Base-by-base conservation (phyloP, 2,797 vertebrate genomes). In the Antrozous pallidus region DNA sequence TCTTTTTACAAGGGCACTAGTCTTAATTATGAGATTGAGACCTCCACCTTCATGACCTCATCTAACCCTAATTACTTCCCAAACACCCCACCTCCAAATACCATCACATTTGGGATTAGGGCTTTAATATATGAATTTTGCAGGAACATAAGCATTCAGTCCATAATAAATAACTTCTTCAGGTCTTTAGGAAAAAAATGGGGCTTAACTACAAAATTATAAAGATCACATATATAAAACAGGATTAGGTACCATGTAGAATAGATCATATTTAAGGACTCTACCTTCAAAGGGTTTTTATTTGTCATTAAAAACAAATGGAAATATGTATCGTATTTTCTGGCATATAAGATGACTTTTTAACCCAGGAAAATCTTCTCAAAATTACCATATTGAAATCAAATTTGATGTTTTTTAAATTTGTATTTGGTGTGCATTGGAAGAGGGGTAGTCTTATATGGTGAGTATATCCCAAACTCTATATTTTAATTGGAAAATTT, bases 291-390 rank as follows among this genome's bases (percentile, higher is more conserved):
- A 92, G 24, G 74, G 8, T 24, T 81, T 94, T 69, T 82, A 65
- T 83, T 69, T 79, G 40, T 80, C n/a, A 80, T 83, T 87, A 65
- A 78, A 86, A 84, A 9, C 47, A 91, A 90, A 86, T 91, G 36
- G 1, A 84, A 87, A 45, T 87, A 90, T n/a, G n/a, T n/a, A n/a
- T n/a, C n/a, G n/a, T n/a, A n/a, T n/a, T n/a, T n/a, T n/a, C n/a
- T n/a, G n/a, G n/a, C n/a, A n/a, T n/a, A n/a, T n/a, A n/a, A n/a
- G n/a, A n/a, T n/a, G n/a, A n/a, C n/a, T n/a, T n/a, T n/a, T n/a
- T n/a, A n/a, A n/a, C n/a, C n/a, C n/a, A n/a, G n/a, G n/a, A n/a
- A n/a, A n/a, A n/a, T n/a, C n/a, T n/a, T n/a, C n/a, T n/a, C n/a
- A n/a, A n/a, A n/a, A n/a, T n/a, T n/a, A n/a, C n/a, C n/a, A n/a